These are phyloP conservation scores for Drosophila siamana DNA, from an alignment of 2,888 invertebrate genomes.

Conservation along the genomic window DNA sequence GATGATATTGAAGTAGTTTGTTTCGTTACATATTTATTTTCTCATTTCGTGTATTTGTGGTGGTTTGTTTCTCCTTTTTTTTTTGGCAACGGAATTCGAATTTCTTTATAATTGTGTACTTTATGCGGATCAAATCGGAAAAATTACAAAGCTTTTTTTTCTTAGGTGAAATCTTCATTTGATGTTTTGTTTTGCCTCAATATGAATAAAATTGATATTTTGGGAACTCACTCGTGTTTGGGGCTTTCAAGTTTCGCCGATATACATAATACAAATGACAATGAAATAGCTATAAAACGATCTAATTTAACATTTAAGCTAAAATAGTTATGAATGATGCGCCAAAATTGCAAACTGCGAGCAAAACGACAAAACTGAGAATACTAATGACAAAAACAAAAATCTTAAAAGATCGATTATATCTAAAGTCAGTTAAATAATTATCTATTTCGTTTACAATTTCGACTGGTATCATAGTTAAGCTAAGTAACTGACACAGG, in stretches of 20 bases:
- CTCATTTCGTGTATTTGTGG: conserved; percentile 72
- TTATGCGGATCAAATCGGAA: conserved; percentile 10
- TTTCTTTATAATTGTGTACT: conserved; percentile 6
- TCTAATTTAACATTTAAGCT: conserved; percentile 59
- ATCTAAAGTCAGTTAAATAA: conserved; percentile 59
- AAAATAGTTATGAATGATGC: conserved; percentile 59
- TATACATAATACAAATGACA: conserved; percentile 38
- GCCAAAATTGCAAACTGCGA: conserved; percentile 65
- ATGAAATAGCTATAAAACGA: conserved; percentile 46
- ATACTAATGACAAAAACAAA: conserved; percentile 11
- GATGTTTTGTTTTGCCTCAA: conserved; percentile 7
- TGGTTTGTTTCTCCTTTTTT: conserved; percentile 20
- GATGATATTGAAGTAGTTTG: conserved; percentile 46
- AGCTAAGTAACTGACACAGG: conserved; percentile 59
- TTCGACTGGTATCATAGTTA: conserved; percentile 76
- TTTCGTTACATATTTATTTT: conserved; percentile 45
- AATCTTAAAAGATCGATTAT: conserved; percentile 27
- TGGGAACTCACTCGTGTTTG: conserved; percentile 16
- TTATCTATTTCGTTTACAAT: conserved; percentile 60
- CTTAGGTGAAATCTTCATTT: neutral
- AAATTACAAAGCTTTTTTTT: conserved; percentile 6
- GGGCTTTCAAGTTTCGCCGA: conserved; percentile 29
- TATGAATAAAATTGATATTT: conserved; percentile 18
- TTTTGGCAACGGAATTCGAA: conserved; percentile 22
- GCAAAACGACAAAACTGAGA: conserved; percentile 42